A percentile compares a stretch with the other conserved stretches of the same genome.
Evolutionary conservation across 2,797 vertebrate species (phyloP).

Genomic region (Xiphorhynchus erythropygius): DNA sequence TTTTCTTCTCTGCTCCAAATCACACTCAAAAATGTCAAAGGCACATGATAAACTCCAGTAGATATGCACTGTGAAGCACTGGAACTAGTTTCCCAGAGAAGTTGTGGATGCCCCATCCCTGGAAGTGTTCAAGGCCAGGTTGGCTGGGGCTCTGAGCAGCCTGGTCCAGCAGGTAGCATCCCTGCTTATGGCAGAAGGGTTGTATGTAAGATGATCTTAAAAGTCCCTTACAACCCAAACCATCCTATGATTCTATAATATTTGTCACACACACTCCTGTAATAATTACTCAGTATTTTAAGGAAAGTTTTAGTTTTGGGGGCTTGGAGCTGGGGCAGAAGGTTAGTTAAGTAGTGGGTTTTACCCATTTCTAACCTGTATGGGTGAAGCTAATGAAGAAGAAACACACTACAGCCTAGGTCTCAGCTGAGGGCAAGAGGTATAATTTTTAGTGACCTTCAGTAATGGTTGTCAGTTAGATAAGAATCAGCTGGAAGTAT

Average conservation of each 20-base stretch:
- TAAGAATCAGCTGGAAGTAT: background rate
- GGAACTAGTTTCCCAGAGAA: background rate
- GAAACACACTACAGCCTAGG: background rate
- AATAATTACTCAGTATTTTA: background rate
- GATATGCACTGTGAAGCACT: background rate
- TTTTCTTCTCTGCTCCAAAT: background rate
- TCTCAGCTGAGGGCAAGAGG: background rate
- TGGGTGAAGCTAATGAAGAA: background rate
- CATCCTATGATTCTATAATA: background rate
- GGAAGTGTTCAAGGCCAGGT: accelerated
- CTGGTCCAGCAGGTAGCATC: background rate
- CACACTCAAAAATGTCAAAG: background rate
- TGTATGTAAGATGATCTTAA: background rate
- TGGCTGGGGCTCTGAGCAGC: background rate
- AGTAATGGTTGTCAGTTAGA: background rate
- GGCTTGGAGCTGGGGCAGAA: background rate
- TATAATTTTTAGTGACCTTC: background rate
- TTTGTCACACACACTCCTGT: background rate
- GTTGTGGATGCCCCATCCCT: accelerated
- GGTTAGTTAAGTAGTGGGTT: background rate
- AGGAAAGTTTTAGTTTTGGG: background rate
- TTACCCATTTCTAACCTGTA: background rate
- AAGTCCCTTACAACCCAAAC: background rate
- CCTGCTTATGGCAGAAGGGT: background rate
- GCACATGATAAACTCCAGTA: background rate